phyloP scores from a whole-genome alignment of 2,113 vertebrate species.

The Menura novaehollandiae region DNA sequence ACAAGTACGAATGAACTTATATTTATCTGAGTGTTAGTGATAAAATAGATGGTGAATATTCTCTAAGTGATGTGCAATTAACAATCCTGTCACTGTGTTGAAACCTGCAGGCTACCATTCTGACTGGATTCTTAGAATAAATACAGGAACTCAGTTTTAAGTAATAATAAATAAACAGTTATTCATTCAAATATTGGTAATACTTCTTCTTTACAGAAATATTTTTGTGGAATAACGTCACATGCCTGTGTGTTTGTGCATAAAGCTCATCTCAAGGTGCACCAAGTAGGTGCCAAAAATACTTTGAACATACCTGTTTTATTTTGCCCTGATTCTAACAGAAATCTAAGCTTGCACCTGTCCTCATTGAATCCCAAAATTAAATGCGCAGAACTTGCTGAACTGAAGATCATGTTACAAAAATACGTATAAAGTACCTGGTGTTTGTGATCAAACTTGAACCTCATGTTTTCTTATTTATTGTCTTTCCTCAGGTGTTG shows the following conservation, averaged over 20 bases:
- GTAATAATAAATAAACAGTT: neutral
- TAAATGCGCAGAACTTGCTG: neutral
- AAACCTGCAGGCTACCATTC: neutral
- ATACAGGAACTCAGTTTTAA: neutral
- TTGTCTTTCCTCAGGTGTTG: slow-evolving; percentile 80
- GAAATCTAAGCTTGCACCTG: neutral
- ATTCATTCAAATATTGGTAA: neutral
- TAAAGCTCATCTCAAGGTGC: neutral
- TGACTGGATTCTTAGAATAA: neutral
- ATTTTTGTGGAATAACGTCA: neutral
- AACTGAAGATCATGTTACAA: neutral
- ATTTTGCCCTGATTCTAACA: neutral
- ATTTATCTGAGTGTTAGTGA: neutral
- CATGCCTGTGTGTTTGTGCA: neutral
- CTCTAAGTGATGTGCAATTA: neutral
- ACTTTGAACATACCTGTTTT: neutral
- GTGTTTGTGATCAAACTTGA: neutral
- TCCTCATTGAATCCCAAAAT: neutral
- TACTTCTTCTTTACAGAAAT: neutral
- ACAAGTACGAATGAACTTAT: neutral
- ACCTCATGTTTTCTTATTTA: neutral
- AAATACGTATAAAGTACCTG: neutral
- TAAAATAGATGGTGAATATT: neutral
- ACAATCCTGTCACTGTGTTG: neutral
- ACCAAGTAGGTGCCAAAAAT: neutral